Base-by-base conservation (phyloP, 2,888 invertebrate genomes). In the Drosophila prolongata region DNA sequence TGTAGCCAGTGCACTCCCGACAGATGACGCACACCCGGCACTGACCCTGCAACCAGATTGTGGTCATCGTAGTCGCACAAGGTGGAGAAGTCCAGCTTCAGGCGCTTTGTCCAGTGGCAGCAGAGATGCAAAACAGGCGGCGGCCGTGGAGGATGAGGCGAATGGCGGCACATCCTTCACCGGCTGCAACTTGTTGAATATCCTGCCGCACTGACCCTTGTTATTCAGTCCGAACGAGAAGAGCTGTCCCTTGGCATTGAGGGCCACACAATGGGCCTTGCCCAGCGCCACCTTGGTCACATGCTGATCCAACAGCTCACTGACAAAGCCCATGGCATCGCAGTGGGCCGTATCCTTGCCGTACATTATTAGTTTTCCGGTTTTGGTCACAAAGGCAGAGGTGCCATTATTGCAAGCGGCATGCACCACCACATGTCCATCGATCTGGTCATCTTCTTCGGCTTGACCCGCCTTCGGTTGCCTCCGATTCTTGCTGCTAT, bases 221-320 rank as follows among this genome's bases (percentile, higher is more conserved):
- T 99, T 99, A 92, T 99, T 99, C 72, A 99, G 96, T 6, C 99
- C 99, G 92, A 99, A 98, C 0, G 99, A 98, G 91, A 96, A 98
- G 3, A 99, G 95, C 80, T 96, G 95, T 0, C 99, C 99, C 90
- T 96, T 96, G 79, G 95, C 95, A 13, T 96, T 97, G 11, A 99
- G 93, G 0, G 95, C 97, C 0, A 97, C 96, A n/a, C 97, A 96
- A 89, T 99, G 99, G 0, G 99, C 99, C 93, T 99, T 99, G 3
- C 99, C 99, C 66, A 99, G 93, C 0, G 97, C 96, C 4, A 98
- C 95, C 93, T 94, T 94, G 56, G 94, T 94, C 16, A 97, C 93
- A 75, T 94, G 94, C 74, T 96, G 95, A 53, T 96, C 95, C 67
- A 95, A 94, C 61, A 98, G 92, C 57, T 96, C 97, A 3, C 94